Percentiles rank a stretch among this genome's conserved stretches.
phyloP scores from a whole-genome alignment of 2,888 invertebrate genomes.

The Scrobipalpa atriplicella region DNA sequence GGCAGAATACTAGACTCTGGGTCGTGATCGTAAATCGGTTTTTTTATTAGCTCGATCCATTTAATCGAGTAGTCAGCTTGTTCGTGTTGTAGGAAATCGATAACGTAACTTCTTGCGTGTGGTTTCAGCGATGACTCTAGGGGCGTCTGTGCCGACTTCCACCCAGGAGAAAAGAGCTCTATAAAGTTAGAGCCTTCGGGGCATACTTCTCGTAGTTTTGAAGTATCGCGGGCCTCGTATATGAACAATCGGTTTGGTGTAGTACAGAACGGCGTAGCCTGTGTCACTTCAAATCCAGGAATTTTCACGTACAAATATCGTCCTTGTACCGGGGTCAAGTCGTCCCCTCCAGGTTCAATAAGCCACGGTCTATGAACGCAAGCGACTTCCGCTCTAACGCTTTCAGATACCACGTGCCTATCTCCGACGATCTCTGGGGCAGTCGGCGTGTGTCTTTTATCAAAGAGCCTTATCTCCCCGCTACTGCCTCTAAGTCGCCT shows the following conservation, averaged over 20 bases:
- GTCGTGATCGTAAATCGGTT: conserved; percentile 78
- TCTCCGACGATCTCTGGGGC: conserved; percentile 75
- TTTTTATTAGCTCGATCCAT: conserved; percentile 90
- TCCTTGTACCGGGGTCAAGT: conserved; percentile 81
- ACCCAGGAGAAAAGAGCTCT: conserved; percentile 88
- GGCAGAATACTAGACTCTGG: conserved; percentile 77
- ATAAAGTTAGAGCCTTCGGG: conserved; percentile 82
- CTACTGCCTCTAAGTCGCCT: conserved; percentile 86
- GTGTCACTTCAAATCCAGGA: conserved; percentile 84
- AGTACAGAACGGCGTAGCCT: conserved; percentile 80
- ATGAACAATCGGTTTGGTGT: conserved; percentile 88
- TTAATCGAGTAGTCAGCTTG: conserved; percentile 85
- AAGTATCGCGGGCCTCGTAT: conserved; percentile 86
- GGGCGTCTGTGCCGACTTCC: conserved; percentile 79
- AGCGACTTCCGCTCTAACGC: conserved; percentile 79
- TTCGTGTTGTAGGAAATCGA: conserved; percentile 89
- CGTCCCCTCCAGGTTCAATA: conserved; percentile 89
- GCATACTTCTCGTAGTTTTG: conserved; percentile 85
- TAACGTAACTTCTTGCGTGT: conserved; percentile 87
- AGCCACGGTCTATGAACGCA: conserved; percentile 91
- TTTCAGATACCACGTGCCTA: conserved; percentile 78
- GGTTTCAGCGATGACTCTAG: conserved; percentile 76
- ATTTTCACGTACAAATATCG: conserved; percentile 88
- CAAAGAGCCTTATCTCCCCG: conserved; percentile 87
- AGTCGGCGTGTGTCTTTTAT: conserved; percentile 78